Percentiles rank a stretch among this genome's conserved stretches.
Conservation (phyloP, 2,888 invertebrate genomes). For the Eristalinus aeneus region DNA sequence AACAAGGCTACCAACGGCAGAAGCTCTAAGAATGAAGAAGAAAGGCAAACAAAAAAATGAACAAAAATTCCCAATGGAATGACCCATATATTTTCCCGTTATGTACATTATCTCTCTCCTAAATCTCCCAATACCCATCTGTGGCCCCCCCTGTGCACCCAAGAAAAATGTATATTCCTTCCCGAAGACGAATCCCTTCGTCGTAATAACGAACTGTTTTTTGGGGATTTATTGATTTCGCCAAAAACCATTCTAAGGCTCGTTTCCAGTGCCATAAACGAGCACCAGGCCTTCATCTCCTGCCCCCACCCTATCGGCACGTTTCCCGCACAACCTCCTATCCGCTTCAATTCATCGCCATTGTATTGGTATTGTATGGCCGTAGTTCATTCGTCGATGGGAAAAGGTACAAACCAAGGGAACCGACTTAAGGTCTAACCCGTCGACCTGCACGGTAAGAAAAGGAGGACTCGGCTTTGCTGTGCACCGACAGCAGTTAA, state of each 20-base stretch:
- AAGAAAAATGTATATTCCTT: constrained; percentile 64
- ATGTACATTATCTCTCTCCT: constrained; percentile 71
- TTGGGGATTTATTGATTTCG: constrained; percentile 69
- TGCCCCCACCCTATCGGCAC: neutral
- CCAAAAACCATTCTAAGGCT: constrained; percentile 68
- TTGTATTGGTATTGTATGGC: constrained; percentile 33
- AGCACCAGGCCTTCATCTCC: neutral
- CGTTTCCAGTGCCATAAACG: constrained; percentile 62
- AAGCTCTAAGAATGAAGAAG: constrained; percentile 35
- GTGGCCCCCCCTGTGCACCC: constrained; percentile 26
- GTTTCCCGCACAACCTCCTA: neutral
- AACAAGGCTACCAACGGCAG: constrained; percentile 52
- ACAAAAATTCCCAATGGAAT: constrained; percentile 78
- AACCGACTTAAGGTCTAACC: constrained; percentile 26
- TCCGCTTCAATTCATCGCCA: constrained; percentile 15
- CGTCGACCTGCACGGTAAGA: neutral
- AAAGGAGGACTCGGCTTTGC: neutral
- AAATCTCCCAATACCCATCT: constrained; percentile 64
- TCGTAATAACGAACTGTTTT: constrained; percentile 68
- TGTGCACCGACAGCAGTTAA: constrained; percentile 36
- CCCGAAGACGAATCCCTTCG: constrained; percentile 68
- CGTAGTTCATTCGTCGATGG: constrained; percentile 16
- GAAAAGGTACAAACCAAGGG: constrained; percentile 3
- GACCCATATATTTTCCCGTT: constrained; percentile 77
- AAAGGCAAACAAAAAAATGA: constrained; percentile 33